Evolutionary conservation across 2,797 vertebrate species (phyloP), one percentile per base, ranked within the genome.

Genomic region (Melanotaenia maccullochi): DNA sequence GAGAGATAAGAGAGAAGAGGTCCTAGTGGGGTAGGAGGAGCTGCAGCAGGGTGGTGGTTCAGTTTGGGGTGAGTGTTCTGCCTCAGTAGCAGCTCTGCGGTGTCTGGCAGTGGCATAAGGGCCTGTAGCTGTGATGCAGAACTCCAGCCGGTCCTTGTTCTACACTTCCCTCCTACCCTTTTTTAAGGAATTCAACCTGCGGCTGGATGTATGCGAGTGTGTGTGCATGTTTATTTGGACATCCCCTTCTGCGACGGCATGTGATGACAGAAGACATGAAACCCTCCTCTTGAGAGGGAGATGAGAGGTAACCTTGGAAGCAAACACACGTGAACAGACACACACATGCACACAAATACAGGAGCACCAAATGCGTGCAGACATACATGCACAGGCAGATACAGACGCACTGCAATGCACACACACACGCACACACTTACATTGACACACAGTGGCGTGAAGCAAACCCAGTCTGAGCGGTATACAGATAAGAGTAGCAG

Each of bases 11-110:
- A 63, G 20, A 55, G 59, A 66, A 51, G 70, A 80, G 30, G 72
- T 80, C 36, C 62, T 58, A 13, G 71, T 56, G 73, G 42, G n/a
- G 60, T 22, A 12, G 65, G 81, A 40, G 71, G 72, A 56, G 78
- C 18, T 73, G 36, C 66, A 64, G 81, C 68, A 36, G 71, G 83
- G 73, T 51, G 70, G 71, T 32, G 85, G 78, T 85, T 84, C 75
- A 12, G 72, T 78, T 79, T 59, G 66, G 64, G 71, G 56, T 73
- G 67, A 72, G 86, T 65, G 84, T 88, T 91, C 77, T 82, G 89
- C 90, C 86, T 94, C 90, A 82, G 84, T 82, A 73, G 84, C 89
- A 79, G 89, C 82, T 82, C 79, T 85, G 86, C 88, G 86, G 89
- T 83, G 90, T 90, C 92, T 94, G 92, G 93, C 92, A 92, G 89